These are phyloP conservation scores for Tor tambroides DNA, from an alignment of 2,113 vertebrate species.

Conservation along the genomic window DNA sequence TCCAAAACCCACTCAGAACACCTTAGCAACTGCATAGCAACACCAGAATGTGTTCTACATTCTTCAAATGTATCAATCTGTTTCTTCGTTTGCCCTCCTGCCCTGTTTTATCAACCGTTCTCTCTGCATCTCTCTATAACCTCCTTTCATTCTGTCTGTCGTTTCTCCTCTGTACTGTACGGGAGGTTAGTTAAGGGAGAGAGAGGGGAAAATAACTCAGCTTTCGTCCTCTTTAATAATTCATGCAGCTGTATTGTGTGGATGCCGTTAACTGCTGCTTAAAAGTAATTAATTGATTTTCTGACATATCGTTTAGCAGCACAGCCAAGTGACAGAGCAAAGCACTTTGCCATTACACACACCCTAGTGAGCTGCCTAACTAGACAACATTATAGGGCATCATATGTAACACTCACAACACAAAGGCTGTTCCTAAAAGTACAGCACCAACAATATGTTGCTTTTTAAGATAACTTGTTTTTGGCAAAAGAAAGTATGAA, in stretches of 20 bases:
- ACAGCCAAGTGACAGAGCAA: conserved; percentile 82
- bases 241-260: conserved; percentile 85
- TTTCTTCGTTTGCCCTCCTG: neutral
- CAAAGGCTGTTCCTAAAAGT: too few species aligned
- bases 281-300: conserved; percentile 99
- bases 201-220: conserved; percentile 63
- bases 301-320: conserved; percentile 95
- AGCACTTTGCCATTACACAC: conserved; percentile 54
- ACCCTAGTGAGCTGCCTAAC: too few species aligned
- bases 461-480: too few species aligned
- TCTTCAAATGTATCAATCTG: neutral
- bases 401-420: too few species aligned
- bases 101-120: too few species aligned
- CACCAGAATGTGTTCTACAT: neutral
- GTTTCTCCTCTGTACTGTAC: conserved; percentile 9
- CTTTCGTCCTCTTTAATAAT: conserved; percentile 89
- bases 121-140: neutral
- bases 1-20: neutral
- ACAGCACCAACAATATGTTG: too few species aligned
- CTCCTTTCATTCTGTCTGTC: neutral
- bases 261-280: conserved; percentile 92
- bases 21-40: neutral
- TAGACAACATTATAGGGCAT: too few species aligned
- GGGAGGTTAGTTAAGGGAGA: conserved; percentile 57
- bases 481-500: too few species aligned